Conservation (phyloP, 2,888 invertebrate species). For the Phalera bucephala region DNA sequence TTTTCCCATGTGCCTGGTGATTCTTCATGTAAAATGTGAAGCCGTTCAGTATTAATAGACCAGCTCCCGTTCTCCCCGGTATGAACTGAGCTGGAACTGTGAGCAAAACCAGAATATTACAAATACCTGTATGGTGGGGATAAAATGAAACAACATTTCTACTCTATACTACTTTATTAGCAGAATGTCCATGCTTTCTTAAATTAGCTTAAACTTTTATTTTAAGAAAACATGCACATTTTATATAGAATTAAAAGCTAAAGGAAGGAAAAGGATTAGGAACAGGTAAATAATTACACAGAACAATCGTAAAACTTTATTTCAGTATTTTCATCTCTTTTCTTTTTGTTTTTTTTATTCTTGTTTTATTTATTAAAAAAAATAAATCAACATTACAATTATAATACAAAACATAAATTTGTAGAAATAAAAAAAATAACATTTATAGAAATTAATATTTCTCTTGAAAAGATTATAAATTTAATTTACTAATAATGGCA, state of each 20-base stretch:
- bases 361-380: slow-evolving; percentile 22
- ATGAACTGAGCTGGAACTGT: slow-evolving; percentile 77
- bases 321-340: slow-evolving; percentile 13
- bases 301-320: slow-evolving; percentile 41
- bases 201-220: slow-evolving; percentile 6
- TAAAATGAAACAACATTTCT: slow-evolving; percentile 33
- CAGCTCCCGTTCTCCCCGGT: slow-evolving; percentile 72
- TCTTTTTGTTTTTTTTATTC: slow-evolving; percentile 17
- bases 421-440: slow-evolving; percentile 3
- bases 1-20: slow-evolving; percentile 75
- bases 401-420: slow-evolving; percentile 10
- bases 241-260: slow-evolving; percentile 6
- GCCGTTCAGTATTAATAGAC: slow-evolving; percentile 68
- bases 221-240: slow-evolving; percentile 30
- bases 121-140: slow-evolving; percentile 19
- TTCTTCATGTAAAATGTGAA: slow-evolving; percentile 80
- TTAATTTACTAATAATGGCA: slow-evolving; percentile 59
- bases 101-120: slow-evolving; percentile 46
- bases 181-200: slow-evolving; percentile 24
- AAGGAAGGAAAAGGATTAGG: slow-evolving; percentile 32
- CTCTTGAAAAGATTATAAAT: slow-evolving; percentile 2
- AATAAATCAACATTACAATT: slow-evolving; percentile 24
- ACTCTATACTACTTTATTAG: slow-evolving; percentile 15
- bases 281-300: slow-evolving; percentile 57
- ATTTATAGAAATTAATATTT: not conserved